These are phyloP conservation scores for Bolinopsis microptera DNA, from an alignment of 37 sponge, comb jelly and placozoan species.

Conservation along the genomic window DNA sequence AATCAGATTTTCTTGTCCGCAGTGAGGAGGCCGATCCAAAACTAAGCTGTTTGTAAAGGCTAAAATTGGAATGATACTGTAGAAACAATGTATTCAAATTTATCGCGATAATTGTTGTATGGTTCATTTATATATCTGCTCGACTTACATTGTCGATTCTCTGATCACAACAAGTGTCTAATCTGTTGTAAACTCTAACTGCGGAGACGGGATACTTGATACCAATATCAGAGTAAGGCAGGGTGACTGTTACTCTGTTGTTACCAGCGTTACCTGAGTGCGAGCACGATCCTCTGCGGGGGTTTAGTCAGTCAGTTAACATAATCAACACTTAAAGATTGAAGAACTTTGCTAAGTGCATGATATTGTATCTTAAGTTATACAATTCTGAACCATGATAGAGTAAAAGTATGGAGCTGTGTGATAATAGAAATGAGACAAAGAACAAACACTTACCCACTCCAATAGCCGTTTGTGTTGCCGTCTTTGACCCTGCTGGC, in stretches of 20 bases:
- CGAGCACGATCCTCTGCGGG: neutral
- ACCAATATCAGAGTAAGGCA: neutral
- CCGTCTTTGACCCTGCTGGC: neutral
- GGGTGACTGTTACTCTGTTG: neutral
- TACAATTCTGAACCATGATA: too few species aligned
- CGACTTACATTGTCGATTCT: neutral
- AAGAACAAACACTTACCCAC: neutral
- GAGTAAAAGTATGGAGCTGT: too few species aligned
- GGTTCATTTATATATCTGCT: too few species aligned
- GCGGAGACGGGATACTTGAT: neutral
- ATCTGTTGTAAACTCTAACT: neutral
- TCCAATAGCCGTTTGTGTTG: neutral
- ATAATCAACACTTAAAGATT: too few species aligned
- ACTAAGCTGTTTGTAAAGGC: too few species aligned
- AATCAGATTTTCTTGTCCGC: too few species aligned
- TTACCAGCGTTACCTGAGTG: neutral
- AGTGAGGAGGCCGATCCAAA: too few species aligned
- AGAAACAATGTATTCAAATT: too few species aligned
- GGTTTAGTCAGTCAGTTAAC: neutral
- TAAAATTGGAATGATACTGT: too few species aligned
- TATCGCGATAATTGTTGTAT: too few species aligned
- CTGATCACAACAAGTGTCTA: slow-evolving; percentile 16
- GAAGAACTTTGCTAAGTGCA: neutral
- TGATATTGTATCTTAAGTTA: too few species aligned
- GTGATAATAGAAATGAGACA: too few species aligned